These are phyloP conservation scores for Conus betulinus DNA, from an alignment of 1,140 invertebrate species.

Conservation along the genomic window DNA sequence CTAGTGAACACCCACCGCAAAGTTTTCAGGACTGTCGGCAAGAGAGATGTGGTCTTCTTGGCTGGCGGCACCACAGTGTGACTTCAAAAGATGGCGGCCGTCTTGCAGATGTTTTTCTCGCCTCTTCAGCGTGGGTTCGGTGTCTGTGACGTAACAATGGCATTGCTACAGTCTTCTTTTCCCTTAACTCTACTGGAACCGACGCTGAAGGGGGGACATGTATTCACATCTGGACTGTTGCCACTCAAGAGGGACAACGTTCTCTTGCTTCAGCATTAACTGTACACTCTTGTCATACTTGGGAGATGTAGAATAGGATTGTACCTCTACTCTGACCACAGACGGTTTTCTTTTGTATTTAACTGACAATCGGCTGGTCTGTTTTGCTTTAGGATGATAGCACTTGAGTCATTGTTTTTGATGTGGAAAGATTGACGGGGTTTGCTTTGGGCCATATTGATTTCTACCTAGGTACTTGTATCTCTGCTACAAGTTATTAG, in stretches of 20 bases:
- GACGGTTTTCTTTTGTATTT: too few species aligned
- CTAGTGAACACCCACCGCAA: conserved; percentile 17
- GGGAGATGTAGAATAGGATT: too few species aligned
- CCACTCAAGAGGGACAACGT: neutral
- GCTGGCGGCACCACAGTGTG: neutral
- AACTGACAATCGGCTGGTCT: too few species aligned
- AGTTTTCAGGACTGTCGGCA: neutral
- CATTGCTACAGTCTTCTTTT: conserved; percentile 14
- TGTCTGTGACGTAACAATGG: conserved; percentile 32
- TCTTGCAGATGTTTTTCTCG: conserved; percentile 18
- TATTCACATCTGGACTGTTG: conserved; percentile 9
- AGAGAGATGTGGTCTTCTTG: conserved; percentile 8
- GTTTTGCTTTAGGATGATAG: too few species aligned
- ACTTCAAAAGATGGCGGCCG: conserved; percentile 31
- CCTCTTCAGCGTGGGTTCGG: conserved; percentile 28
- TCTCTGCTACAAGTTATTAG: too few species aligned
- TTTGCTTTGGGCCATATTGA: too few species aligned
- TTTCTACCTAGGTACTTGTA: too few species aligned
- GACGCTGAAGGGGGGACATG: conserved; percentile 17
- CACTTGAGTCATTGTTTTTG: too few species aligned
- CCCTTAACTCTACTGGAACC: conserved; percentile 20
- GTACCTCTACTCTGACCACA: too few species aligned
- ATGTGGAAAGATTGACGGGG: too few species aligned
- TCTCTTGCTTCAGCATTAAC: neutral
- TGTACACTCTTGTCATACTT: neutral